These are phyloP conservation scores for Schizopygopsis pylzovi DNA, from an alignment of 2,797 vertebrate species.

Conservation along the genomic window DNA sequence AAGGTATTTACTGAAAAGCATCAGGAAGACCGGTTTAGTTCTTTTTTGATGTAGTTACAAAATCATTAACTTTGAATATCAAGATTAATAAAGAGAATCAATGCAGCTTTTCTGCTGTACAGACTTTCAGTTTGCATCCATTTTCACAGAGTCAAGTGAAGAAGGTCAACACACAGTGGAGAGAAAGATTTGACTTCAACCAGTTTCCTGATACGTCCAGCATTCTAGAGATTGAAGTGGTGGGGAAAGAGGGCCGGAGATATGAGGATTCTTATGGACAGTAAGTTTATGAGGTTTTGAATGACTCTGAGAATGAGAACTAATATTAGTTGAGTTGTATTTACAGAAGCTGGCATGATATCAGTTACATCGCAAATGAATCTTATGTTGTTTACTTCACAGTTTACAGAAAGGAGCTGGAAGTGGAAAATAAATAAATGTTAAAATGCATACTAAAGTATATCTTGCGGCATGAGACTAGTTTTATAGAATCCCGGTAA, in stretches of 20 bases:
- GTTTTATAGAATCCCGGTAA: neutral
- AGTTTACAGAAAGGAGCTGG: neutral
- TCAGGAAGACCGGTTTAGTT: neutral
- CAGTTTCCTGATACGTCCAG: slow-evolving; percentile 85
- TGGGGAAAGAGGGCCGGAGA: slow-evolving; percentile 87
- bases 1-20: slow-evolving; percentile 70
- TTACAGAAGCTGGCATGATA: neutral
- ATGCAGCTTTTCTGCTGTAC: neutral
- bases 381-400: neutral
- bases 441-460: neutral
- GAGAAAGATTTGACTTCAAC: slow-evolving; percentile 94
- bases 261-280: slow-evolving; percentile 84
- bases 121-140: neutral
- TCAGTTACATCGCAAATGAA: neutral
- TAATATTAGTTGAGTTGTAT: neutral
- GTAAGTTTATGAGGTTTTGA: slow-evolving; percentile 82
- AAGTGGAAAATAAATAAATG: neutral
- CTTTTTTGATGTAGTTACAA: neutral
- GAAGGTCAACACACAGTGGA: slow-evolving; percentile 93
- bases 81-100: neutral
- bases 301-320: neutral
- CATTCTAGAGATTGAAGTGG: slow-evolving; percentile 89
- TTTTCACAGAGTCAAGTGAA: slow-evolving; percentile 82
- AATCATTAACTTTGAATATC: neutral
- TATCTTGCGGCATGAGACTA: neutral